These are phyloP conservation scores for Portunus trituberculatus DNA, from an alignment of 1,140 invertebrate genomes.

Conservation along the genomic window DNA sequence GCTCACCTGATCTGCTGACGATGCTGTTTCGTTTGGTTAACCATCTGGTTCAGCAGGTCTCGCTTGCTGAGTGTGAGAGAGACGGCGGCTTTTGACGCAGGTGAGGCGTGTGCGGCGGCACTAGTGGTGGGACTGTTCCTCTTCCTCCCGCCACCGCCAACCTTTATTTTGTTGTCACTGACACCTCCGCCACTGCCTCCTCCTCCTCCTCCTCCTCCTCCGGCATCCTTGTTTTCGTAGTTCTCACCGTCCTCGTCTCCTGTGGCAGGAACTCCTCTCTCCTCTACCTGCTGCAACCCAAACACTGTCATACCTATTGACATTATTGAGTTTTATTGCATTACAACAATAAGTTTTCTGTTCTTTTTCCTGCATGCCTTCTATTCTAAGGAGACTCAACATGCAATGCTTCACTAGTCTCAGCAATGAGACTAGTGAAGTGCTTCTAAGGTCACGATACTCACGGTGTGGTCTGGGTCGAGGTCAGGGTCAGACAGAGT, in stretches of 20 bases:
- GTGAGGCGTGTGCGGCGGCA: neutral
- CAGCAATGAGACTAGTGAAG: too few species aligned
- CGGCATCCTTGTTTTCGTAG: neutral
- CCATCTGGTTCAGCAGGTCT: constrained; percentile 75
- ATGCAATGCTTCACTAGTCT: too few species aligned
- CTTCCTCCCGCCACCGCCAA: neutral
- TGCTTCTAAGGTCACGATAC: too few species aligned
- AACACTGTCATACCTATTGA: too few species aligned
- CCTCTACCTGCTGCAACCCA: too few species aligned
- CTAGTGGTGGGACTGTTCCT: neutral
- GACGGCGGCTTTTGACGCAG: neutral
- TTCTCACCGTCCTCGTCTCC: neutral
- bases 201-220: constrained; percentile 35
- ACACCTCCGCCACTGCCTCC: neutral
- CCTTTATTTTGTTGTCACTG: neutral
- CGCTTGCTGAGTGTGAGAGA: constrained; percentile 70
- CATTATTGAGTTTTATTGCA: too few species aligned
- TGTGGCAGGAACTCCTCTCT: too few species aligned
- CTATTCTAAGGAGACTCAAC: too few species aligned
- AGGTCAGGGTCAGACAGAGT: too few species aligned
- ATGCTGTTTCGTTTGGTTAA: constrained; percentile 74
- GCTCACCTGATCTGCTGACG: constrained; percentile 75
- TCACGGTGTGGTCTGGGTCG: too few species aligned
- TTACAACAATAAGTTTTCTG: too few species aligned
- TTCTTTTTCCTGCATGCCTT: too few species aligned